Evolutionary conservation across 2,113 vertebrate genomes (phyloP).

Genomic region (Protomyctophum bolini): DNA sequence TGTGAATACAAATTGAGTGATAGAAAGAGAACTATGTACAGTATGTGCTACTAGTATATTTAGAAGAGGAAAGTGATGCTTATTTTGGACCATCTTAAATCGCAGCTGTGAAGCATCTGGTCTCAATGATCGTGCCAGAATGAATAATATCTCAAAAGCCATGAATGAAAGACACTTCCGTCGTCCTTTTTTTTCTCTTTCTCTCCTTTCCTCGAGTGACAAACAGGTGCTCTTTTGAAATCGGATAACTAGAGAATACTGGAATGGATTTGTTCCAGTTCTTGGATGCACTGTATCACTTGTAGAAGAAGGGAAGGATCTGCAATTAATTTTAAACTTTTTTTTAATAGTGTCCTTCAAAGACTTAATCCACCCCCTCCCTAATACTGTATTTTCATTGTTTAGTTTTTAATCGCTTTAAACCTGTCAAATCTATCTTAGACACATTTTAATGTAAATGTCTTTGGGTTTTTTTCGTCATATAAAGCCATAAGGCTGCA

Average conservation of each 20-base stretch:
- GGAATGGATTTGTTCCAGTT: conserved; percentile 32
- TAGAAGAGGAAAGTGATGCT: conserved; percentile 35
- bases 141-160: conserved; percentile 64
- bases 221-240: conserved; percentile 76
- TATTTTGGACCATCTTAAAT: conserved; percentile 47
- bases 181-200: conserved; percentile 16
- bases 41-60: conserved; percentile 39
- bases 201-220: conserved; percentile 48
- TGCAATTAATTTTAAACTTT: conserved; percentile 18
- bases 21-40: conserved; percentile 9
- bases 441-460: too few species aligned
- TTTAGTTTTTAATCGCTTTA: too few species aligned
- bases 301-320: conserved; percentile 17
- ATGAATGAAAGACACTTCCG: conserved; percentile 60
- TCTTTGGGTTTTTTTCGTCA: too few species aligned
- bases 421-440: too few species aligned
- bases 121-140: conserved; percentile 59
- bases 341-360: conserved; percentile 15
- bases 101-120: conserved; percentile 75
- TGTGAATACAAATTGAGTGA: background rate
- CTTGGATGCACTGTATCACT: conserved; percentile 25
- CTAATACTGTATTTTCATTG: too few species aligned
- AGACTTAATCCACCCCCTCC: background rate
- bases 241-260: conserved; percentile 48
- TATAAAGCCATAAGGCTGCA: too few species aligned